Base-by-base conservation (phyloP, 2,113 vertebrate species). In the Scophthalmus maximus region DNA sequence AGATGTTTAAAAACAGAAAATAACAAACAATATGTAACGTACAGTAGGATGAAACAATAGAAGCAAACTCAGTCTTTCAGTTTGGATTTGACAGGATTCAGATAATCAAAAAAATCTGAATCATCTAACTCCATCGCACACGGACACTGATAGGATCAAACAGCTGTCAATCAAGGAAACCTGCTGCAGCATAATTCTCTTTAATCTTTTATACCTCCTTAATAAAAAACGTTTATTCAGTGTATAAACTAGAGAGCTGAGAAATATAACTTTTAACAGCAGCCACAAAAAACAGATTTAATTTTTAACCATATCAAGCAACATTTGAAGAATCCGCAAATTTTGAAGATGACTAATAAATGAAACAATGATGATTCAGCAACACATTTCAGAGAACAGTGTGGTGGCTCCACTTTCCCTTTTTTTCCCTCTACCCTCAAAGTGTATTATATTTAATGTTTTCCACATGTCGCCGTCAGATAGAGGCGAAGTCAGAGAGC, bases 381-480 rank as follows among this genome's bases (percentile, higher is more conserved):
- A 44, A 11, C 23, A 22, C 36, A 23, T 32, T 49, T 14, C 47
- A 18, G 26, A 50, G 30, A 62, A 32, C 10, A 53, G 17, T 1
- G 53, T 18, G 26, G 18, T 42, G 60, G 50, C 30, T 69, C 12
- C 30, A 58, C 50, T 17, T 46, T n/a, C 14, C 36, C 6, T 40
- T 29, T 63, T 11, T 26, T 34, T 6, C 26, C 25, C 55, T 30
- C 3, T 34, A 4, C 26, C 25, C 55, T 30, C 3, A 64, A 49
- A 56, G 20, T 70, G 68, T 63, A 51, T 81, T 83, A 72, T 68
- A 69, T 79, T 83, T 85, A 84, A 85, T 79, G 25, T 10, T 61
- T 85, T 79, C 79, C 84, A 87, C 67, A 72, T 83, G 84, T 51
- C 10, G 6, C 67, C 22, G 64, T 69, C 61, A 74, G 75, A 82